Percentiles rank a stretch among this genome's conserved stretches.
Evolutionary conservation across 2,797 vertebrate genomes (phyloP).

Genomic region (Numenius phaeopus): DNA sequence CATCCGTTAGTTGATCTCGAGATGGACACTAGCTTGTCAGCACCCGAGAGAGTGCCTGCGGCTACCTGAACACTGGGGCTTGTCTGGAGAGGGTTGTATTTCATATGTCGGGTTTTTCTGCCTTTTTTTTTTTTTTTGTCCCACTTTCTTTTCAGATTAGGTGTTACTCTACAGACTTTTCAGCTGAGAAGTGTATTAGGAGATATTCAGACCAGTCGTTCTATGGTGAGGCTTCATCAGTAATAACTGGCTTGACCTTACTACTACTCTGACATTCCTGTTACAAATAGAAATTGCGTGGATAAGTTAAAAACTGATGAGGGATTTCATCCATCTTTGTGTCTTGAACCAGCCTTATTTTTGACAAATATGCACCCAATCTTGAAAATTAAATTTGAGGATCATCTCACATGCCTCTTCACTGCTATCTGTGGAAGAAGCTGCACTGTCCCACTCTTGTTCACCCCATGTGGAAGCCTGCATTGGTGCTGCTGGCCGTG

Average conservation of each 20-base stretch:
- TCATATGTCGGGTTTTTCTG: neutral
- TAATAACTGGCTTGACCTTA: neutral
- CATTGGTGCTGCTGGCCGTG: neutral
- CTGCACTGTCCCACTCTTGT: fast-evolving
- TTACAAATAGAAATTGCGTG: neutral
- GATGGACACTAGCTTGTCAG: neutral
- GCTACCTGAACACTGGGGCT: neutral
- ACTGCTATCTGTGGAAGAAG: neutral
- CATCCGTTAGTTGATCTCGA: neutral
- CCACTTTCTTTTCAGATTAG: neutral
- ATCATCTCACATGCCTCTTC: neutral
- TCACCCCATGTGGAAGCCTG: neutral
- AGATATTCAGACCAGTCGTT: neutral
- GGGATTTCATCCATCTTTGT: neutral
- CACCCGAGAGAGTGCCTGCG: neutral
- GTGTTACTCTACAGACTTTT: neutral
- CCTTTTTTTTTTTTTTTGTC: too few relatives aligned
- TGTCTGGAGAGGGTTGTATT: neutral
- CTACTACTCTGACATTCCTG: neutral
- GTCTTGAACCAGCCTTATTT: neutral
- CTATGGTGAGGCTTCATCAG: neutral
- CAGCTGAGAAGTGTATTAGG: neutral
- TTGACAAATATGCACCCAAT: neutral
- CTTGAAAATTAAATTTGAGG: neutral
- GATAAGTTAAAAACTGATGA: neutral